A percentile compares a stretch with the other conserved stretches of the same genome.
phyloP scores from a whole-genome alignment of 1,140 invertebrate species.

The Cydia fagiglandana region DNA sequence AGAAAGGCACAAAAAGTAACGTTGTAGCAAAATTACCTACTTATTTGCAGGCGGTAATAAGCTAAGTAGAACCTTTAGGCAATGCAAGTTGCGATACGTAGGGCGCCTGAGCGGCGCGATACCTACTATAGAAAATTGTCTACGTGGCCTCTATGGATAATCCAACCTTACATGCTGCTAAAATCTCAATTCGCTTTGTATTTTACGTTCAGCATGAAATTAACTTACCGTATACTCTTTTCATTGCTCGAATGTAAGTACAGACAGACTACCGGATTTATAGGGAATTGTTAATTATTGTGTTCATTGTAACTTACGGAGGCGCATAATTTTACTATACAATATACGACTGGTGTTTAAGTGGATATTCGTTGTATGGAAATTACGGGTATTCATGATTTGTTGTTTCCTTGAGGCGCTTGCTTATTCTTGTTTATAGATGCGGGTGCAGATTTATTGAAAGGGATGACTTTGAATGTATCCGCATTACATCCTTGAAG shows the following conservation, averaged over 20 bases:
- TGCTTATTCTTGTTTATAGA: slow-evolving; percentile 31
- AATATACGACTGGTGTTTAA: slow-evolving; percentile 31
- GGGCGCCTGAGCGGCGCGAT: too few relatives aligned
- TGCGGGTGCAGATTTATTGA: slow-evolving; percentile 31
- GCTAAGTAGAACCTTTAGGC: neutral
- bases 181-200: slow-evolving; percentile 10
- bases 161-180: neutral
- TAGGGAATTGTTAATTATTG: slow-evolving; percentile 45
- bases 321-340: slow-evolving; percentile 42
- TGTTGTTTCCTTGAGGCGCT: slow-evolving; percentile 34
- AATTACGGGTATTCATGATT: slow-evolving; percentile 37
- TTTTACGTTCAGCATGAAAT: slow-evolving; percentile 26
- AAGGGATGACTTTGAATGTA: slow-evolving; percentile 43
- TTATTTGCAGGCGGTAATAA: too few relatives aligned
- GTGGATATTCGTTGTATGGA: slow-evolving; percentile 36
- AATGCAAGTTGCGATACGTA: neutral
- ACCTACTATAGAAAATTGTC: neutral
- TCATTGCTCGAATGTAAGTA: slow-evolving; percentile 11
- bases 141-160: neutral
- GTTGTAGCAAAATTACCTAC: neutral
- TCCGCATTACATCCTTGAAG: slow-evolving; percentile 36
- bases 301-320: slow-evolving; percentile 40
- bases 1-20: slow-evolving; percentile 2
- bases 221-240: slow-evolving; percentile 25
- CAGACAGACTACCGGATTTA: slow-evolving; percentile 46